These are phyloP conservation scores for Eristalis intricaria DNA, from an alignment of 2,888 invertebrate genomes.

Conservation along the genomic window DNA sequence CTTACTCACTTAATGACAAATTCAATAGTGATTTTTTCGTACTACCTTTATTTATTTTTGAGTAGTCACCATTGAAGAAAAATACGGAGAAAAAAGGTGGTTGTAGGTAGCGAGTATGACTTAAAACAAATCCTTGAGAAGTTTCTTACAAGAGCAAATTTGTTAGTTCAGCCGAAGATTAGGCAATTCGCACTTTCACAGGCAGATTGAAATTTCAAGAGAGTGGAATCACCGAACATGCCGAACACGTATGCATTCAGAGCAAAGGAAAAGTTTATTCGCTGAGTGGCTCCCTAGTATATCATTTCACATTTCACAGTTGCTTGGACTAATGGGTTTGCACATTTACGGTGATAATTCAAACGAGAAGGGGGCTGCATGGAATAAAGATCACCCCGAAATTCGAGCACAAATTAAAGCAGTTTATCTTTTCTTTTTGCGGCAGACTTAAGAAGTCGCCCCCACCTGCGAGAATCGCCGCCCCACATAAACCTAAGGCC, in stretches of 20 bases:
- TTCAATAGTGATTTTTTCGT: no score
- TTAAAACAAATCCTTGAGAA: no score
- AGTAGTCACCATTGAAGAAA: no score
- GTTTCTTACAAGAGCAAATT: no score
- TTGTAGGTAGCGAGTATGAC: no score
- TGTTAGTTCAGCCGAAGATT: not conserved
- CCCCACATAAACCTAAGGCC: conserved; percentile 46
- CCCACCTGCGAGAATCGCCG: not conserved
- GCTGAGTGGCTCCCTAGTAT: conserved; percentile 9
- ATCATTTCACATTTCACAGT: conserved; percentile 59
- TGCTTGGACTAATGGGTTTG: conserved; percentile 58
- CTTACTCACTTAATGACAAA: no score
- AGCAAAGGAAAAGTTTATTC: conserved; percentile 6
- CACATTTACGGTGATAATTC: conserved; percentile 63
- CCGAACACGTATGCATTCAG: not conserved
- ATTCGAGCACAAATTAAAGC: conserved; percentile 63
- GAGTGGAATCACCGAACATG: no score
- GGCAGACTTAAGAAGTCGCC: conserved; percentile 38
- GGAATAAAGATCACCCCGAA: conserved; percentile 52
- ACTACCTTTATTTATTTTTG: no score
- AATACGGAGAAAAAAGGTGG: no score
- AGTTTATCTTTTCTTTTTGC: conserved; percentile 41
- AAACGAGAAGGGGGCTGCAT: conserved; percentile 42
- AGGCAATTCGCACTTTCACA: not conserved
- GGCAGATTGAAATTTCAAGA: not conserved